phyloP scores from a whole-genome alignment of 2,888 invertebrate genomes.

The Eumerus sabulonum region DNA sequence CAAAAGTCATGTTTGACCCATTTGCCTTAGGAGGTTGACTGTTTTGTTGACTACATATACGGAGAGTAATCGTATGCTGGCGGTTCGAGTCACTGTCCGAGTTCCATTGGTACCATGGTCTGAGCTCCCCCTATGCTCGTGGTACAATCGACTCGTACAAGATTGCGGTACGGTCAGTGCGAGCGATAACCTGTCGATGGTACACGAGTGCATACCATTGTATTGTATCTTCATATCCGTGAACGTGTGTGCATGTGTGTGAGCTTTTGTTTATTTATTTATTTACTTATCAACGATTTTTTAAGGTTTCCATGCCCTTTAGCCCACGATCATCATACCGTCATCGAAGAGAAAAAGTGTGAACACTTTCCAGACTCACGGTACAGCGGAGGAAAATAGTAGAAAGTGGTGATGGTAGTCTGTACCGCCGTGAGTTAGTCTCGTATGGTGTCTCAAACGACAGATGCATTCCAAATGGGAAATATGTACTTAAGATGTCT shows the following conservation, averaged over 20 bases:
- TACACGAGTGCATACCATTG: too few relatives aligned
- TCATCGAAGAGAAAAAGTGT: slow-evolving; percentile 43
- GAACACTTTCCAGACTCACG: slow-evolving; percentile 33
- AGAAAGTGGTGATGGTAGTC: slow-evolving; percentile 51
- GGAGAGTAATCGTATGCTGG: too few relatives aligned
- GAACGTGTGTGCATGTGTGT: slow-evolving; percentile 23
- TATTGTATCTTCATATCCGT: slow-evolving; percentile 12
- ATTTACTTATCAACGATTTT: slow-evolving; percentile 48
- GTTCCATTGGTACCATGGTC: not conserved
- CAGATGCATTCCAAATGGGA: slow-evolving; percentile 61
- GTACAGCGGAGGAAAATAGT: slow-evolving; percentile 23
- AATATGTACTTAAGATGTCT: slow-evolving; percentile 45
- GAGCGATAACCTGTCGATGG: slow-evolving; percentile 43
- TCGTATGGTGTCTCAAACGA: slow-evolving; percentile 15
- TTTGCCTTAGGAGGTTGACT: slow-evolving; percentile 52
- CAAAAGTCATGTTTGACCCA: slow-evolving; percentile 68
- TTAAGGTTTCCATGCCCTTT: slow-evolving; percentile 23
- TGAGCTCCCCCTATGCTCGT: not conserved
- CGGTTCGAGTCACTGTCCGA: slow-evolving; percentile 11
- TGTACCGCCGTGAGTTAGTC: not conserved
- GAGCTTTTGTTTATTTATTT: slow-evolving; percentile 32
- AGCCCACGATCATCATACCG: not conserved
- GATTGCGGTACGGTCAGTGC: not conserved
- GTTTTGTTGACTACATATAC: slow-evolving; percentile 15
- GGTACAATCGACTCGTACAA: slow-evolving; percentile 37